phyloP scores from a whole-genome alignment of 2,797 vertebrate genomes.

The Rhadinocentrus ornatus region DNA sequence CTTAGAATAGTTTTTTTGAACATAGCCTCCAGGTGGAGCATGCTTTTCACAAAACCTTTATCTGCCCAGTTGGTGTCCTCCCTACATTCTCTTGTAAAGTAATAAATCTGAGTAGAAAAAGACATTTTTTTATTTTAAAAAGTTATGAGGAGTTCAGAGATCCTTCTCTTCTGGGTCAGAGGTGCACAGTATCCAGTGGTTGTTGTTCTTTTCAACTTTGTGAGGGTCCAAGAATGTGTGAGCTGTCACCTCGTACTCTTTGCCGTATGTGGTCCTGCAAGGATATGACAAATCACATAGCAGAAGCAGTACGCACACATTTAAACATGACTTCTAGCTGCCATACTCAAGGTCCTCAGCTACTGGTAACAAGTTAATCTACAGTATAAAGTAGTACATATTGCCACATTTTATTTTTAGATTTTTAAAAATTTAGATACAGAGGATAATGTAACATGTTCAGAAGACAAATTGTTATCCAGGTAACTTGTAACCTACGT shows the following conservation, averaged over 20 bases:
- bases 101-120: neutral
- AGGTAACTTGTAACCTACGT: neutral
- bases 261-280: conserved; percentile 88
- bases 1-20: too few species aligned
- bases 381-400: too few species aligned
- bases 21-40: neutral
- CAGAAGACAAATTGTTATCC: too few species aligned
- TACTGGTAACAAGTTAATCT: neutral
- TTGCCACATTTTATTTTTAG: neutral
- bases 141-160: conserved; percentile 60
- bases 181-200: conserved; percentile 90
- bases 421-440: too few species aligned
- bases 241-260: conserved; percentile 88
- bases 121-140: conserved; percentile 19
- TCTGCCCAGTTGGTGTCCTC: neutral
- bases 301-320: neutral
- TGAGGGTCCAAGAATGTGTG: conserved; percentile 90
- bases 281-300: conserved; percentile 26
- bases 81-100: neutral
- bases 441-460: too few species aligned
- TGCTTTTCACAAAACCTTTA: neutral
- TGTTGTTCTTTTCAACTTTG: conserved; percentile 87
- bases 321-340: conserved; percentile 8
- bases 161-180: conserved; percentile 73
- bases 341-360: conserved; percentile 3